Percentiles rank a stretch among this genome's conserved stretches.
Conservation (phyloP, 2,888 invertebrate species). For the Ennomos fuscantarius region DNA sequence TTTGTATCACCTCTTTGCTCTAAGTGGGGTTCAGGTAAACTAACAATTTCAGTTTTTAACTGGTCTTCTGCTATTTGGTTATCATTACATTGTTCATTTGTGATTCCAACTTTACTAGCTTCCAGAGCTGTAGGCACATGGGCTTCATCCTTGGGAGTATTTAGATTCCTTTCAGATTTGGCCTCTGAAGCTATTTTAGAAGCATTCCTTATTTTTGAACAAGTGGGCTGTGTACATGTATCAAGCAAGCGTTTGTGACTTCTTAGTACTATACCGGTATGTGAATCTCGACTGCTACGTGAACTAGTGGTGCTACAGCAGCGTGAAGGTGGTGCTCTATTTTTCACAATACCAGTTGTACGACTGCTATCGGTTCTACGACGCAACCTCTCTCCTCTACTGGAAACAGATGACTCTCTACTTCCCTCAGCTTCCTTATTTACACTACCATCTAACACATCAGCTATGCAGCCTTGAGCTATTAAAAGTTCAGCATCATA, state of each 20-base stretch:
- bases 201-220: slow-evolving; percentile 61
- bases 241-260: slow-evolving; percentile 86
- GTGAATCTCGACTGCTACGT: slow-evolving; percentile 75
- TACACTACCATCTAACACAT: slow-evolving; percentile 81
- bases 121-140: slow-evolving; percentile 59
- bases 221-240: slow-evolving; percentile 57
- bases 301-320: slow-evolving; percentile 81
- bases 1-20: slow-evolving; percentile 61
- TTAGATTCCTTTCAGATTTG: slow-evolving; percentile 63
- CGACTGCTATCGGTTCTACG: slow-evolving; percentile 67
- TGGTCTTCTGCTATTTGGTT: slow-evolving; percentile 50
- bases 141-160: slow-evolving; percentile 63
- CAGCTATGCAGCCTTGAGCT: slow-evolving; percentile 91
- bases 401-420: slow-evolving; percentile 76
- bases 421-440: slow-evolving; percentile 71
- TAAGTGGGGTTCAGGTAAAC: slow-evolving; percentile 53
- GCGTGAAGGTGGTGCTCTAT: slow-evolving; percentile 65
- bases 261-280: slow-evolving; percentile 85
- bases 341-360: slow-evolving; percentile 58
- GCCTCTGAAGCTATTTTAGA: slow-evolving; percentile 59
- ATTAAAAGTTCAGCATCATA: slow-evolving; percentile 95
- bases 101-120: slow-evolving; percentile 52
- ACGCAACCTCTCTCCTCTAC: slow-evolving; percentile 69
- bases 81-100: slow-evolving; percentile 56
- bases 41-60: slow-evolving; percentile 48